Base-by-base conservation (phyloP, 2,888 invertebrate species). In the Artemia sinica region DNA sequence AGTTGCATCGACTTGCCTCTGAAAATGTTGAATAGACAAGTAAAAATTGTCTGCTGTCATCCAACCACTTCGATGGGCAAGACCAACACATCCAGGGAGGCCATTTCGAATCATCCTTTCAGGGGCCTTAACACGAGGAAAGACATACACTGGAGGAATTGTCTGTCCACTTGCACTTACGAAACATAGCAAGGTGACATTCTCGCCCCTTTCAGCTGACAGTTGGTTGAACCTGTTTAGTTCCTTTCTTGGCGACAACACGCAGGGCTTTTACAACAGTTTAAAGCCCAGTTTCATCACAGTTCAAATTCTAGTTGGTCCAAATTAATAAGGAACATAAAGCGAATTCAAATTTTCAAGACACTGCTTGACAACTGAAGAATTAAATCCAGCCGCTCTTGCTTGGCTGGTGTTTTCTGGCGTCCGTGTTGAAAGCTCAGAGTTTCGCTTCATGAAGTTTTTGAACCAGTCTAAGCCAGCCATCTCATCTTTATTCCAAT, bases 391-490 rank as follows among this genome's bases (percentile, higher is more conserved):
- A 14, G 66, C 41, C 49, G 69, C 69, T 66, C 66, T 50, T 49
- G 69, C 69, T 66, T 69, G 69, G 50, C 66, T 67, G 11, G 69
- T 69, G 49, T 66, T 48, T 63, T 66, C 69, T 69, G 69, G 66
- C 28, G 49, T n/a, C n/a, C n/a, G n/a, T n/a, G n/a, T n/a, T n/a
- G n/a, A n/a, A n/a, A n/a, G n/a, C n/a, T n/a, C n/a, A n/a, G n/a
- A n/a, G n/a, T n/a, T n/a, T n/a, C n/a, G n/a, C n/a, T n/a, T n/a
- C n/a, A n/a, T n/a, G n/a, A n/a, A n/a, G n/a, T n/a, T n/a, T n/a
- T n/a, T n/a, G n/a, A n/a, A n/a, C n/a, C n/a, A n/a, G n/a, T n/a
- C 69, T 18, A 49, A 13, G 48, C 50, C 67, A 41, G 69, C 66
- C 49, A 28, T 50, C 66, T 49, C 69, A 11, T 66, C 28, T 69